Evolutionary conservation across 2,797 vertebrate genomes (phyloP), one percentile per base, ranked within the genome.

Genomic region (Tarsius wallacei): DNA sequence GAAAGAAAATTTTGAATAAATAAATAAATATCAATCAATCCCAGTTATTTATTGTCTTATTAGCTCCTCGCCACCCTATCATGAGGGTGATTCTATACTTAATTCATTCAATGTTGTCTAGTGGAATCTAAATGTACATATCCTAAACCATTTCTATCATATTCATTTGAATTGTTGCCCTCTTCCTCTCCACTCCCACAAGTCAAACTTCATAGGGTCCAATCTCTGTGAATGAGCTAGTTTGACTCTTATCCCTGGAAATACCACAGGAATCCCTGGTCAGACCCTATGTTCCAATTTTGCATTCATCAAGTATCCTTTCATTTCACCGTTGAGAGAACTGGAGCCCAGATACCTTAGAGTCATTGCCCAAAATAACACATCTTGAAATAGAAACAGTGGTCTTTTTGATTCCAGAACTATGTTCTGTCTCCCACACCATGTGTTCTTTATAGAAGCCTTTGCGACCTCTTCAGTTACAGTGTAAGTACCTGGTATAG

Each of bases 271-370:
- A 82, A 91, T 71, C 31, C 47, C 31, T 70, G n/a, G 33, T 57
- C 26, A 83, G 24, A 71, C 4, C 63, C 33, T 57, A 78, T 36
- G 36, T 85, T 33, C 57, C 78, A 94, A 80, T 84, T 88, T 80
- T 89, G n/a, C 84, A 83, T 73, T 87, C 21, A 66, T 89, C 92
- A 73, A 84, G 31, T 89, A 53, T 88, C 84, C 64, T 87, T 87
- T 86, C 24, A 78, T 89, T 89, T 92, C 84, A 85, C 36, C 85
- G 31, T 42, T 71, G 71, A 83, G 47, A 78, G 51, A 7, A 42
- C 42, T 55, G 21, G 36, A 88, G 24, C 21, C 47, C 64, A 53
- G 55, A 92, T 31, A 85, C 42, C 47, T 81, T 59, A 59, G 11
- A 33, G 11, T 71, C 36, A 70, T 88, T 73, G 31, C 17, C 42